phyloP scores from a whole-genome alignment of 2,113 vertebrate species.

The Brienomyrus brachyistius region DNA sequence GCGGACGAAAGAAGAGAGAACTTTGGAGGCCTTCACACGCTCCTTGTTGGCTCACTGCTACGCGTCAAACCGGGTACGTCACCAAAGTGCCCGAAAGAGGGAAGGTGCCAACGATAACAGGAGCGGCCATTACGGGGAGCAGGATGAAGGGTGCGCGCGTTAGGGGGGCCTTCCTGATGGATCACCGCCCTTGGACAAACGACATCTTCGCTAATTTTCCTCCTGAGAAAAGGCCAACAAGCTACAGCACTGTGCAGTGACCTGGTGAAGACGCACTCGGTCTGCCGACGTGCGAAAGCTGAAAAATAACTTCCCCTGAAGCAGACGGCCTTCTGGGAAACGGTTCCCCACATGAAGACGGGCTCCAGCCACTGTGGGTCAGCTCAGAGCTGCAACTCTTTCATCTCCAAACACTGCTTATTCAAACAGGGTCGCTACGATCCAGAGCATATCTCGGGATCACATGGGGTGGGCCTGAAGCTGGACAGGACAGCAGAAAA shows the following conservation, averaged over 20 bases:
- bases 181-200: neutral
- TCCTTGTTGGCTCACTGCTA: too few species aligned
- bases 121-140: neutral
- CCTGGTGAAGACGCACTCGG: neutral
- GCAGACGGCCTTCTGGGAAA: neutral
- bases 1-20: neutral
- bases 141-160: neutral
- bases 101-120: neutral
- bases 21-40: neutral
- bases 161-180: neutral
- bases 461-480: neutral
- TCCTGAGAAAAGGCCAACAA: neutral
- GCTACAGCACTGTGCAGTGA: neutral
- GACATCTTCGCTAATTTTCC: neutral
- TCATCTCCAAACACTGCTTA: neutral
- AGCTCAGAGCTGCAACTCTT: neutral
- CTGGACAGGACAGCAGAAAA: neutral
- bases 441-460: neutral
- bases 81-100: neutral
- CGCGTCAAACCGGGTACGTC: neutral
- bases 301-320: neutral
- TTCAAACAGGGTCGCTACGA: neutral
- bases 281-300: neutral
- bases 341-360: neutral
- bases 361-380: neutral